Evolutionary conservation across 2,113 vertebrate species (phyloP), one percentile per base, ranked within the genome.

Genomic region (Baryphthengus martii): DNA sequence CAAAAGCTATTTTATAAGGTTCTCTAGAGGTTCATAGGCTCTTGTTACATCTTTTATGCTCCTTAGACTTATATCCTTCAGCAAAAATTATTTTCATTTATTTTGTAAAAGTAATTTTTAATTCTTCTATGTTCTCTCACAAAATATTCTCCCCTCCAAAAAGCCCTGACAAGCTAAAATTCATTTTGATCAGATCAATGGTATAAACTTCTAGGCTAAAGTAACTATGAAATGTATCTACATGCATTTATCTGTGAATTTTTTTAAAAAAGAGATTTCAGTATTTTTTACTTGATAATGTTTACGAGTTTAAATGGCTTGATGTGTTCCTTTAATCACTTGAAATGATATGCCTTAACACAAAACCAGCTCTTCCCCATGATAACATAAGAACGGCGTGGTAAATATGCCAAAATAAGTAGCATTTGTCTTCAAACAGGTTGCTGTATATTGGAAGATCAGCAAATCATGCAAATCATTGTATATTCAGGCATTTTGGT

Each of bases 151-250:
- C 17, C 8, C 7, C 14, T 56, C 11, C 3, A 37, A 35, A 39
- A 55, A 8, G 0, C 2, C 17, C 18, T 47, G 59, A 19, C 11
- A 44, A 91, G 68, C 29, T 20, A 9, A 40, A 21, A 3, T 55
- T 71, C 72, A 72, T 94, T 97, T 71, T 96, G 37, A 86, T 97
- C 68, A 81, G 68, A 88, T 10, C 59, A 83, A 59, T 58, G 59
- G 17, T 61, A 92, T 90, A 75, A 42, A 65, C 55, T 92, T 96
- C 70, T 29, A 90, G 23, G 56, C 35, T 90, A 80, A 95, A 94
- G 33, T 50, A 66, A 73, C 59, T 85, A 65, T 81, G 6, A 68
- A 95, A 89, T 82, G 44, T 58, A 93, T 49, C 61, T 81, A 39
- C 78, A 94, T 50, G 26, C 25, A 47, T 71, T 81, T n/a, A 53